These are phyloP conservation scores for Lamellibrachia luymesi DNA, from an alignment of 1,140 invertebrate species.

Conservation along the genomic window DNA sequence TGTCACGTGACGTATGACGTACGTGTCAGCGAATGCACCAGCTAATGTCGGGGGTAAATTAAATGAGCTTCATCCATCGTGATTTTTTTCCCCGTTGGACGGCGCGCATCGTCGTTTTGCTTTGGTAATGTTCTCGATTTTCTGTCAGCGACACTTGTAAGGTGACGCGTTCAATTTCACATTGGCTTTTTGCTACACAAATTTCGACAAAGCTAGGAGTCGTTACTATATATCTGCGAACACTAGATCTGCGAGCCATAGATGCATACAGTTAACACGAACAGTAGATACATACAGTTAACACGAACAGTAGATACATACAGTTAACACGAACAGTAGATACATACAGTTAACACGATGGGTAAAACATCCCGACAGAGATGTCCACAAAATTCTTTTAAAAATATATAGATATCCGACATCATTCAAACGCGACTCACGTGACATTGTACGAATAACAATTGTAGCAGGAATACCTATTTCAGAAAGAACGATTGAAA, in stretches of 20 bases:
- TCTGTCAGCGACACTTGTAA: not conserved
- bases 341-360: too few relatives aligned
- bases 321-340: too few relatives aligned
- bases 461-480: too few relatives aligned
- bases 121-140: not conserved
- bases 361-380: too few relatives aligned
- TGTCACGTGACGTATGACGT: not conserved
- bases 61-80: not conserved
- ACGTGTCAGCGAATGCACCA: not conserved
- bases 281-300: too few relatives aligned
- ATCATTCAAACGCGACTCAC: not conserved
- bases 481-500: too few relatives aligned
- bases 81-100: not conserved
- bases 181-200: not conserved
- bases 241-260: not conserved
- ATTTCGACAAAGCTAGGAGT: not conserved
- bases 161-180: not conserved
- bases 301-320: too few relatives aligned
- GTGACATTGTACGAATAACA: not conserved
- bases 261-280: too few relatives aligned
- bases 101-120: not conserved
- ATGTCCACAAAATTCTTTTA: too few relatives aligned
- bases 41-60: not conserved
- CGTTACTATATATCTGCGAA: not conserved
- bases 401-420: not conserved